Percentiles rank a stretch among this genome's conserved stretches.
phyloP scores from a whole-genome alignment of 2,888 invertebrate genomes.

The Morpho deidamia region DNA sequence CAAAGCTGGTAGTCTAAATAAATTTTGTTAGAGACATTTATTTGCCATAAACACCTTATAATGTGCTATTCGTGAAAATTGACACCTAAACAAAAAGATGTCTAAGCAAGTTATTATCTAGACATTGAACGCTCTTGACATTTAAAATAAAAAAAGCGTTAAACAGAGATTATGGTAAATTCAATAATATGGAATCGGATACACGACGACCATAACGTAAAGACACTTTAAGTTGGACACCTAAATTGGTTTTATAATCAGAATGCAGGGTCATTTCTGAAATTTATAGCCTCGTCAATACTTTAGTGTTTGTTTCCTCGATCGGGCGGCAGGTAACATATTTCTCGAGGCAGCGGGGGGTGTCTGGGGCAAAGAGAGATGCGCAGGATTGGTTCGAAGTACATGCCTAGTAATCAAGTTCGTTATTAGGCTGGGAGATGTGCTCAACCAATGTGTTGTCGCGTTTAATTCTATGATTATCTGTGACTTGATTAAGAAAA shows the following conservation, averaged over 20 bases:
- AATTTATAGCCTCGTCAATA: constrained; percentile 64
- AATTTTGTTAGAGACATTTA: not conserved
- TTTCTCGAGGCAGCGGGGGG: constrained; percentile 62
- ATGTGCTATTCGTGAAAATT: constrained; percentile 2
- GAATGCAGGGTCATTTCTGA: constrained; percentile 56
- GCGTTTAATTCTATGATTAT: constrained; percentile 1
- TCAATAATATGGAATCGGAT: constrained; percentile 21
- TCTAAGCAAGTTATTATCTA: constrained; percentile 1
- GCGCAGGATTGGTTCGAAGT: constrained; percentile 38
- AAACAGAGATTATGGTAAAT: constrained; percentile 23
- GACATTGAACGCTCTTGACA: constrained; percentile 14
- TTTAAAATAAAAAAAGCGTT: constrained; percentile 16
- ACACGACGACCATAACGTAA: constrained; percentile 35
- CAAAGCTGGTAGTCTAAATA: not conserved
- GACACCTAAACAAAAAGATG: constrained; percentile 8
- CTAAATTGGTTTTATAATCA: constrained; percentile 67
- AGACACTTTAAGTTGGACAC: constrained; percentile 37
- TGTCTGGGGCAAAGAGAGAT: constrained; percentile 50
- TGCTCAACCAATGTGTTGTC: not conserved
- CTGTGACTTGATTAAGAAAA: not conserved
- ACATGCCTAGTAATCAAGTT: constrained; percentile 15
- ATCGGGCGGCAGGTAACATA: constrained; percentile 62
- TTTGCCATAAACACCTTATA: not conserved
- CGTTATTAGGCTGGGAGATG: constrained; percentile 11
- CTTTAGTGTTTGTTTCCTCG: constrained; percentile 65